Base-by-base conservation (phyloP, 2,888 invertebrate species). In the Bellardia bayeri region DNA sequence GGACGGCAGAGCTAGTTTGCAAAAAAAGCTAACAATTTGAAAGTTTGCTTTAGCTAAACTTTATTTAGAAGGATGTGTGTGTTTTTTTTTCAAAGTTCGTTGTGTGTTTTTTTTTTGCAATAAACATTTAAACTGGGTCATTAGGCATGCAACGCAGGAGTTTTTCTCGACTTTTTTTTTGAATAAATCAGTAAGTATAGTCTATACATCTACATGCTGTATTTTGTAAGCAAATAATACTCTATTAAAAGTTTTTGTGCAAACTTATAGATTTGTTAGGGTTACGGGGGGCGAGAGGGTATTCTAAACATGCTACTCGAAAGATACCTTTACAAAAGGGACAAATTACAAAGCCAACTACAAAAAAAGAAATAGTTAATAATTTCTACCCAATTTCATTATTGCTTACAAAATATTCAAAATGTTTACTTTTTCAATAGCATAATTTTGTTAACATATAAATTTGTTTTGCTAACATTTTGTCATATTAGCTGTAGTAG, bases 111-210 rank as follows among this genome's bases (percentile, higher is more conserved):
- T 85, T 76, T 71, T 42, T 71, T 63, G 13, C 23, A 40, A 23
- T 40, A 49, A 64, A 66, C 45, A 75, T 63, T 69, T 75, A 64
- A 85, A 85, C 80, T 81, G 80, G 85, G 85, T 85, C 85, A 85
- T 85, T 85, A 85, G 80, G 75, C 75, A 69, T 76, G 61, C 74
- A 69, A 11, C 14, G 81, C 81, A 74, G 37, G 33, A 63, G 13
- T 30, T 23, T 51, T 51, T 61, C n/a, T 37, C 5, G 6, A 42
- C 8, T 37, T 14, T 56, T 56, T 37, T 11, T 51, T 42, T 63
- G 4, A 16, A 9, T 33, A 16, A 51, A 49, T 11, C 4, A 2
- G 23, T 11, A 37, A 56, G 33, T 42, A 33, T 51, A 61, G 16
- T 6, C 14, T 6, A n/a, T 45, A 6, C 5, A 33, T n/a, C n/a